Evolutionary conservation across 2,888 invertebrate genomes (phyloP).

Genomic region (Coenonympha arcania): DNA sequence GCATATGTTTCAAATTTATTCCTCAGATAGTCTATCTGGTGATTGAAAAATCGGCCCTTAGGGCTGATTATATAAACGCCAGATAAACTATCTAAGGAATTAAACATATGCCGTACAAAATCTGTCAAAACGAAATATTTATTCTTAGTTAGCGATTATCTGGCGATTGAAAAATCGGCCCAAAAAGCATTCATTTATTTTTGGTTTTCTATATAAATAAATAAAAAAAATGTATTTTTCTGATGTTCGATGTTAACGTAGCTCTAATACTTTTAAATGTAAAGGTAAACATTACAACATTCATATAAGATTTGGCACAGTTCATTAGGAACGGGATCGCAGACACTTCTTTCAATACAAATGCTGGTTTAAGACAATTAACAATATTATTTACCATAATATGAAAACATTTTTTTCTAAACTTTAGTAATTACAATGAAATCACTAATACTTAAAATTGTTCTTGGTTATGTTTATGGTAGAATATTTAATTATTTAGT

Average conservation of each 20-base stretch:
- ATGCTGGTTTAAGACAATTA: conserved; percentile 13
- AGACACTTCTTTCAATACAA: conserved; percentile 22
- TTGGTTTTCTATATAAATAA: not conserved
- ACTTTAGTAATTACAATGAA: not conserved
- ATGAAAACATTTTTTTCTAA: no score
- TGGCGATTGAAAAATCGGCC: no score
- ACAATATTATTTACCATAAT: no score
- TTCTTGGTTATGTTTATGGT: no score
- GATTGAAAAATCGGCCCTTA: no score
- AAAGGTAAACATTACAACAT: conserved; percentile 28
- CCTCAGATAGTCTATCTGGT: no score
- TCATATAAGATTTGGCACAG: conserved; percentile 61
- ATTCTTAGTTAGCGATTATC: no score
- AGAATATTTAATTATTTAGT: conserved; percentile 10
- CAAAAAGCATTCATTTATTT: not conserved
- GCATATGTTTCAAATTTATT: no score
- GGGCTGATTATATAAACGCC: no score
- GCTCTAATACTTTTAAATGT: conserved; percentile 12
- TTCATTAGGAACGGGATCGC: conserved; percentile 55
- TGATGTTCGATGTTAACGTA: not conserved
- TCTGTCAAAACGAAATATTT: no score
- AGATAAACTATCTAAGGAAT: no score
- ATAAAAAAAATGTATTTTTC: not conserved
- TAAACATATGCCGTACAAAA: no score
- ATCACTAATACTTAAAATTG: not conserved